Percentiles rank a stretch among this genome's conserved stretches.
These are phyloP conservation scores for Palaemon carinicauda DNA, from an alignment of 1,140 invertebrate genomes.

Conservation along the genomic window DNA sequence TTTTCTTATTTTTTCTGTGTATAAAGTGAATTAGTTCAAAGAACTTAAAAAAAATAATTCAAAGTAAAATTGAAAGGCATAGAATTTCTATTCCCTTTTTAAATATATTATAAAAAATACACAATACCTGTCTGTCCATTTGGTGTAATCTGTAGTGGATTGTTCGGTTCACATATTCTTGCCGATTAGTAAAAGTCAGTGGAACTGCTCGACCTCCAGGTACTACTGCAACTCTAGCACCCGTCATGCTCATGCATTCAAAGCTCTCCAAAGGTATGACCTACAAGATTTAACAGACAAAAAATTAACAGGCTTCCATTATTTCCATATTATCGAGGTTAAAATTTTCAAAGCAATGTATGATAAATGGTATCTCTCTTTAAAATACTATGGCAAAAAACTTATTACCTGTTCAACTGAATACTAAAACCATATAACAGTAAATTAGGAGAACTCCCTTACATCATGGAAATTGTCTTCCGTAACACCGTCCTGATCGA, in stretches of 20 bases:
- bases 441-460: conserved; percentile 2
- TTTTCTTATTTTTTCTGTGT: too few species aligned
- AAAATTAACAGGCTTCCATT: too few species aligned
- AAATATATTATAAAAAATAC: background rate
- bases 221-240: conserved; percentile 71
- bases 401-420: background rate
- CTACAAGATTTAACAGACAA: conserved; percentile 60
- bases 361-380: too few species aligned
- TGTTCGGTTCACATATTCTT: conserved; percentile 73
- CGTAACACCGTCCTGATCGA: conserved; percentile 71
- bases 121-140: conserved; percentile 71
- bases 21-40: too few species aligned
- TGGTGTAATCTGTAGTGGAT: conserved; percentile 73
- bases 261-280: conserved; percentile 74
- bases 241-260: conserved; percentile 73
- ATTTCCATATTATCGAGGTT: too few species aligned
- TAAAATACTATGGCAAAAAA: background rate
- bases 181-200: conserved; percentile 72
- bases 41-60: too few species aligned
- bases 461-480: conserved; percentile 74
- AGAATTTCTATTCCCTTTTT: background rate
- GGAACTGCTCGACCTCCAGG: conserved; percentile 71
- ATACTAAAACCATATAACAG: background rate
- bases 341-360: too few species aligned
- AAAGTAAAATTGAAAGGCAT: too few species aligned